Evolutionary conservation across 2,888 invertebrate species (phyloP).

Genomic region (Dicroscelio sp.): DNA sequence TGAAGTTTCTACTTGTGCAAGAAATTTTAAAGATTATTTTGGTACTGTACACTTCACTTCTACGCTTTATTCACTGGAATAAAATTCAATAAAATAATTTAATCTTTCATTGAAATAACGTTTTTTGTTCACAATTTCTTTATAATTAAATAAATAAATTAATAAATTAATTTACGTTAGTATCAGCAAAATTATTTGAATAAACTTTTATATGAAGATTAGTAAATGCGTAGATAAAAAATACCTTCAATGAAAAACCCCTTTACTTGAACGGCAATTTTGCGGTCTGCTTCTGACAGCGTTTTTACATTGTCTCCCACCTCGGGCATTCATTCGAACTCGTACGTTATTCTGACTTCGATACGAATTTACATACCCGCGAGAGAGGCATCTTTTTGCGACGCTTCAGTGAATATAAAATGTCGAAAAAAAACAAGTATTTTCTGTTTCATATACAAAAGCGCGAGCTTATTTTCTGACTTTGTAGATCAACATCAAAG

Average conservation of each 20-base stretch:
- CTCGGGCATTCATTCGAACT: constrained; percentile 5
- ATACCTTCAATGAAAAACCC: not conserved
- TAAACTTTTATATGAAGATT: too few species aligned
- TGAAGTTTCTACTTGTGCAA: too few species aligned
- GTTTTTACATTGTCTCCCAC: constrained; percentile 36
- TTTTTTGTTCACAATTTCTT: too few species aligned
- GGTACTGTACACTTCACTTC: too few species aligned
- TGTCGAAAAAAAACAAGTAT: constrained; percentile 19
- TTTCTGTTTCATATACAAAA: constrained; percentile 44
- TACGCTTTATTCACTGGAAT: too few species aligned
- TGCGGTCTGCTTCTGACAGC: constrained; percentile 29
- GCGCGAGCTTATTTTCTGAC: constrained; percentile 24
- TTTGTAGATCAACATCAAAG: constrained; percentile 53
- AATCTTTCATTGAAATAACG: too few species aligned
- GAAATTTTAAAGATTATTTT: too few species aligned
- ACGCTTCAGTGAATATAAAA: constrained; percentile 45
- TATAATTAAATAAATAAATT: too few species aligned
- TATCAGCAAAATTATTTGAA: too few species aligned
- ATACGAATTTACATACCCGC: constrained; percentile 29
- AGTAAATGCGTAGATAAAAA: not conserved
- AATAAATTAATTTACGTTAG: too few species aligned
- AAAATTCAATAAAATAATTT: too few species aligned
- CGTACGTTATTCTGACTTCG: constrained; percentile 24
- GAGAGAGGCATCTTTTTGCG: constrained; percentile 19
- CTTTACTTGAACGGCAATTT: not conserved